These are phyloP conservation scores for Cyprinella venusta DNA, from an alignment of 2,797 vertebrate genomes.

Conservation along the genomic window DNA sequence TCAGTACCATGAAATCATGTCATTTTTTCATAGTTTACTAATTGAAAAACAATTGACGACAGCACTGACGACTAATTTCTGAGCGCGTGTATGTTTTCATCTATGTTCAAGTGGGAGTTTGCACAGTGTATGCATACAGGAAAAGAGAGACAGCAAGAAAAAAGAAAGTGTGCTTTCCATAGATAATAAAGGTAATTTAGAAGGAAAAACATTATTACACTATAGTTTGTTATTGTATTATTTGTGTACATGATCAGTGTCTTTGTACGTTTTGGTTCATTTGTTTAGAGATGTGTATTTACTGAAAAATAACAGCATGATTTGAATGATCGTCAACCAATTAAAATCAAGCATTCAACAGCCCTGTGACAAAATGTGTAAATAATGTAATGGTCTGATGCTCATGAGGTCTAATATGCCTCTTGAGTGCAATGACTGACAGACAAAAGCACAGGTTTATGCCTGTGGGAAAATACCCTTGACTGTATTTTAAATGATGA, in stretches of 20 bases:
- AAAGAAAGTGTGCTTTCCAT: not conserved
- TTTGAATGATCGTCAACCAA: not conserved
- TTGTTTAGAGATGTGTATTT: not conserved
- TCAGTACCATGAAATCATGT: not conserved
- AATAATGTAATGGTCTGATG: not conserved
- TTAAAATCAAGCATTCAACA: not conserved
- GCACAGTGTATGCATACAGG: not conserved
- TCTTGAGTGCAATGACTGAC: constrained; percentile 20
- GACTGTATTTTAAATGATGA: constrained; percentile 5
- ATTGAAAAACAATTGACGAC: not conserved
- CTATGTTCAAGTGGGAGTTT: not conserved
- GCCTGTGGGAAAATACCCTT: constrained; percentile 13
- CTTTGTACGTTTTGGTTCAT: not conserved
- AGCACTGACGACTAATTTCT: not conserved
- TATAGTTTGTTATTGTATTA: not conserved
- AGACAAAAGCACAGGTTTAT: not conserved
- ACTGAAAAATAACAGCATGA: not conserved
- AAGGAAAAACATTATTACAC: not conserved
- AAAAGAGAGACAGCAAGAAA: not conserved
- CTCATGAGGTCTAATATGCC: not conserved
- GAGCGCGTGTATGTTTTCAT: not conserved
- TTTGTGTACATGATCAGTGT: not conserved
- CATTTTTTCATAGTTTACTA: not conserved
- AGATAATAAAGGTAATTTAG: not conserved
- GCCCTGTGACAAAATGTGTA: not conserved